Evolutionary conservation across 2,797 vertebrate genomes (phyloP).

Genomic region (Pangasius macronema): DNA sequence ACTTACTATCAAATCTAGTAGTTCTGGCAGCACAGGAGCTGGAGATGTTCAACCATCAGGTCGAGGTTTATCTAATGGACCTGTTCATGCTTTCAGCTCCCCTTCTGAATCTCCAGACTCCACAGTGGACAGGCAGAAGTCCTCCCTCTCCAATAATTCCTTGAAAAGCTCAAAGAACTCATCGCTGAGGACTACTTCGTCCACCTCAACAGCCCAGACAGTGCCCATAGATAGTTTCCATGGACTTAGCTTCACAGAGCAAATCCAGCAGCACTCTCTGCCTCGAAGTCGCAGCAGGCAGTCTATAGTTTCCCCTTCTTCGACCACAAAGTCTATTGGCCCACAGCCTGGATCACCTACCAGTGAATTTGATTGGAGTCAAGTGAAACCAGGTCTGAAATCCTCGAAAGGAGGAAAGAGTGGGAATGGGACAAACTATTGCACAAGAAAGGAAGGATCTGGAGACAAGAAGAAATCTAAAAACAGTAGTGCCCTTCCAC

Average conservation of each 20-base stretch:
- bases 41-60: constrained; percentile 85
- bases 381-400: constrained; percentile 88
- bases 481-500: constrained; percentile 77
- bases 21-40: constrained; percentile 92
- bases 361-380: constrained; percentile 93
- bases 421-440: constrained; percentile 76
- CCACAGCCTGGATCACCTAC: constrained; percentile 90
- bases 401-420: constrained; percentile 85
- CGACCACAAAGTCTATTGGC: constrained; percentile 87
- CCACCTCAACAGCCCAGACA: constrained; percentile 94
- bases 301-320: constrained; percentile 92
- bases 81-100: constrained; percentile 92
- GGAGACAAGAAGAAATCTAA: constrained; percentile 87
- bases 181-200: constrained; percentile 93
- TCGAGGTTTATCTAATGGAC: constrained; percentile 86
- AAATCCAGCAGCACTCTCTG: constrained; percentile 97
- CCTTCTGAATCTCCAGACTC: constrained; percentile 96
- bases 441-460: constrained; percentile 78
- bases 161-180: constrained; percentile 98
- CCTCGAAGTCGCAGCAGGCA: constrained; percentile 94
- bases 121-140: constrained; percentile 93
- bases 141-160: constrained; percentile 94
- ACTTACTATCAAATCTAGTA: constrained; percentile 92
- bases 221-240: constrained; percentile 97
- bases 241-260: constrained; percentile 90